Evolutionary conservation across 23 tunicate genomes (phyloP), one percentile per base, ranked within the genome.

Genomic region (Phallusia fumigata): DNA sequence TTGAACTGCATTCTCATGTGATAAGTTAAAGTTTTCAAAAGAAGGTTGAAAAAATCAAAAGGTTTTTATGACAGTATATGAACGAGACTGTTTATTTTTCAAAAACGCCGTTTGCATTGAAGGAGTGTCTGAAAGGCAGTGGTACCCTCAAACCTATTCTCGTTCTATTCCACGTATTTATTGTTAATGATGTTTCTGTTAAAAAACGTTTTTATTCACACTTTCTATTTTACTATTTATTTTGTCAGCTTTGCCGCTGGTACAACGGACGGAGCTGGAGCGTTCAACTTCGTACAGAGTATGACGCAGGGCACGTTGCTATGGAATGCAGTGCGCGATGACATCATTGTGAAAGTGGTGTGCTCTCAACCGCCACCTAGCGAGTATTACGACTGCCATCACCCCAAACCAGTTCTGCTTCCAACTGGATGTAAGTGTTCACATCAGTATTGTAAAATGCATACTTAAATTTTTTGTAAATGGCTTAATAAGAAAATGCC

Each of bases 211-310:
- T 51, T 51, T 51, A 51, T 18, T 15, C 58, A 18, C 58, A 18
- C 18, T 51, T 51, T 51, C 58, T 51, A 18, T 51, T 51, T 51
- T 18, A 51, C 33, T 16, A 31, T 73, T 31, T 19, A 33, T 18
- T 26, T 53, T 81, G 75, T 51, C 85, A 94, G 98, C 35, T 94
- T 94, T 77, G 98, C 98, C 15, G 99, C 99, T 22, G 99, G 99
- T 18, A 86, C 92, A 15, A 95, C 99, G 15, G 99, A 95, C 85
- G 99, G 99, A 16, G 94, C 95, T 5, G 99, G 99, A n/a, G 99
- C 99, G 30, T 84, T 90, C n/a, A 77, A 86, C 53, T 95, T 95
- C 89, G 79, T 80, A 11, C 98, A 94, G 77, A 84, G 91, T 31
- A 89, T 89, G 98, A 89, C 93, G 2, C 47, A 83, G 13, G 95